Conservation (phyloP, 2,888 invertebrate species). For the Odontocerum albicorne region DNA sequence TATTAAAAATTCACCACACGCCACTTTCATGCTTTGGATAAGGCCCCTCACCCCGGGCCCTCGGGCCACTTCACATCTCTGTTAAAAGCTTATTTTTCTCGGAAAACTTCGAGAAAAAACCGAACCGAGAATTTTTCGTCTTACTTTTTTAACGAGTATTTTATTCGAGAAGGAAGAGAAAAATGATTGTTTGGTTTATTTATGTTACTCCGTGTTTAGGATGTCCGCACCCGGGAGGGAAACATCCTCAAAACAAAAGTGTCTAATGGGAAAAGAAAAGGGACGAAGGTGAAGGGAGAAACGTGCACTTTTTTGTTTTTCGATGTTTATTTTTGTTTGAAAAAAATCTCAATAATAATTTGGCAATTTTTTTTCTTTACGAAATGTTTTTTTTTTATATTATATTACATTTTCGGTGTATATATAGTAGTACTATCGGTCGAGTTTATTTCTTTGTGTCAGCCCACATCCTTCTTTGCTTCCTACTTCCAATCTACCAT, state of each 20-base stretch:
- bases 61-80: constrained; percentile 10
- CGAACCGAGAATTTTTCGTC: background rate
- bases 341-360: background rate
- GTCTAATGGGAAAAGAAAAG: constrained; percentile 32
- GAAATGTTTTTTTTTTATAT: no score
- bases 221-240: constrained; percentile 27
- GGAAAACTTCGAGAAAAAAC: background rate
- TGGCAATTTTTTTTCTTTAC: background rate
- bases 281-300: constrained; percentile 20
- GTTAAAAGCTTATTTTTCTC: constrained; percentile 31
- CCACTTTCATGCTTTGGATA: constrained; percentile 33
- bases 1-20: constrained; percentile 38
- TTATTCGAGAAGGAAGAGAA: background rate
- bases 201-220: constrained; percentile 26
- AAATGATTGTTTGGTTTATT: background rate
- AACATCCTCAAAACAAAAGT: constrained; percentile 36
- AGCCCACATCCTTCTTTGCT: no score
- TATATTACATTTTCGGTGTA: no score
- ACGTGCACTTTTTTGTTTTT: background rate
- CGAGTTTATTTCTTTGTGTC: no score
- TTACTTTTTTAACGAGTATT: background rate
- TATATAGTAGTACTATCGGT: no score
- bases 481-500: no score
- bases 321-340: background rate
- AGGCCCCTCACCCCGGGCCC: constrained; percentile 18